Evolutionary conservation across 2,797 vertebrate genomes (phyloP).

Genomic region (Anas acuta): DNA sequence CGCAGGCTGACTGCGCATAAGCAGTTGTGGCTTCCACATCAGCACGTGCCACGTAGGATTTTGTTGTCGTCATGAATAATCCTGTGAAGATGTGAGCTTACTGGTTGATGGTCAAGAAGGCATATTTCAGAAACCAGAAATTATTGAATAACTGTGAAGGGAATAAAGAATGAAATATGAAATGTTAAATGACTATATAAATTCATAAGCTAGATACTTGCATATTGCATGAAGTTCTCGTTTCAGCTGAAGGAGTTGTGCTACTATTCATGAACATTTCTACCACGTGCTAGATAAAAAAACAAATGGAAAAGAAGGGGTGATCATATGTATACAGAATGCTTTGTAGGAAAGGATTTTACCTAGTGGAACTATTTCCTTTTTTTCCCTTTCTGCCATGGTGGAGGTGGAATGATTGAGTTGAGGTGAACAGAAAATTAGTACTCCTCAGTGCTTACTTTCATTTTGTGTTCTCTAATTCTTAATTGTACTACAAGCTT

Average conservation of each 20-base stretch:
- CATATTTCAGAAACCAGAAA: background rate
- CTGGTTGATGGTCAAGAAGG: background rate
- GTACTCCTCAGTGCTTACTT: background rate
- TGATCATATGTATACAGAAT: background rate
- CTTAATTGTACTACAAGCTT: background rate
- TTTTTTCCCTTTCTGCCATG: background rate
- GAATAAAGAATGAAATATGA: background rate
- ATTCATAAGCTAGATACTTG: background rate
- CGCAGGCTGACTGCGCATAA: background rate
- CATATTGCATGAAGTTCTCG: fast-evolving
- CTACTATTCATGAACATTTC: too few species aligned
- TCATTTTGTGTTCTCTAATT: background rate
- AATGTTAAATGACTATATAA: background rate
- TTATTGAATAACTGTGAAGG: background rate
- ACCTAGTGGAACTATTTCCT: background rate
- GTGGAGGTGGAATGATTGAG: background rate
- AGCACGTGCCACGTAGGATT: background rate
- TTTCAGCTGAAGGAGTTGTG: background rate
- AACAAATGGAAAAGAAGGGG: background rate
- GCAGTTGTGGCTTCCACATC: background rate
- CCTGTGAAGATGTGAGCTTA: background rate
- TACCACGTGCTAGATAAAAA: background rate
- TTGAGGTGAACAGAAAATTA: background rate
- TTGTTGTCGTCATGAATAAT: background rate
- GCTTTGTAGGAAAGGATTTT: background rate